A percentile compares a stretch with the other conserved stretches of the same genome.
These are phyloP conservation scores for Antechinus stuartii DNA, from an alignment of 2,113 vertebrate genomes.

Conservation along the genomic window DNA sequence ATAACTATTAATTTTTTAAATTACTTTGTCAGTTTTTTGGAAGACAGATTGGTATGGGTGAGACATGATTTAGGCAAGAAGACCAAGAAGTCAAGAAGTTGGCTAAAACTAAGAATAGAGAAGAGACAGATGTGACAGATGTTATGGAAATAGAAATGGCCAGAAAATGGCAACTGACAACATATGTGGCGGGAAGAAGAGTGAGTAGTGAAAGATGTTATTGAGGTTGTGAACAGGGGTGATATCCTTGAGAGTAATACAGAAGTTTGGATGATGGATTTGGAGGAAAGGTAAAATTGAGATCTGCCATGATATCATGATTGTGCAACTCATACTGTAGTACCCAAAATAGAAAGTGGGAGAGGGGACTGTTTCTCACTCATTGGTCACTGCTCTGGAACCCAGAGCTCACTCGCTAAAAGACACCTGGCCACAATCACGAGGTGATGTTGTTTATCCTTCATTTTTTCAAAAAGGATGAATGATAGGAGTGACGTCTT, in stretches of 20 bases:
- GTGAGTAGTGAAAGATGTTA: neutral
- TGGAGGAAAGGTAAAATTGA: neutral
- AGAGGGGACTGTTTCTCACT: neutral
- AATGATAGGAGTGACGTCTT: neutral
- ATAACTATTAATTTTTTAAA: neutral
- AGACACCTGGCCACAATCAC: neutral
- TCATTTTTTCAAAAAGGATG: neutral
- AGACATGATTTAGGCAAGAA: neutral
- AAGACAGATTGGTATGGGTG: neutral
- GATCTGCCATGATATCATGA: neutral
- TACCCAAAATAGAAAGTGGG: neutral
- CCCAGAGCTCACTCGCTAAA: neutral
- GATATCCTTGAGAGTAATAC: neutral
- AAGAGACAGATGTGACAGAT: neutral
- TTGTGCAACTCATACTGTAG: neutral
- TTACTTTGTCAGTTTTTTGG: neutral
- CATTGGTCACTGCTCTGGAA: neutral
- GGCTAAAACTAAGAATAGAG: neutral
- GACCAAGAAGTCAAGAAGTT: neutral
- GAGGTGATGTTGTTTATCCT: neutral
- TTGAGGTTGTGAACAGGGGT: neutral
- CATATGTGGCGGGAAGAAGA: neutral
- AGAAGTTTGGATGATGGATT: neutral
- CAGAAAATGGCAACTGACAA: neutral
- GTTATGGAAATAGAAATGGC: neutral